These are phyloP conservation scores for Diglossa cyanea DNA, from an alignment of 2,797 vertebrate genomes.

Conservation along the genomic window DNA sequence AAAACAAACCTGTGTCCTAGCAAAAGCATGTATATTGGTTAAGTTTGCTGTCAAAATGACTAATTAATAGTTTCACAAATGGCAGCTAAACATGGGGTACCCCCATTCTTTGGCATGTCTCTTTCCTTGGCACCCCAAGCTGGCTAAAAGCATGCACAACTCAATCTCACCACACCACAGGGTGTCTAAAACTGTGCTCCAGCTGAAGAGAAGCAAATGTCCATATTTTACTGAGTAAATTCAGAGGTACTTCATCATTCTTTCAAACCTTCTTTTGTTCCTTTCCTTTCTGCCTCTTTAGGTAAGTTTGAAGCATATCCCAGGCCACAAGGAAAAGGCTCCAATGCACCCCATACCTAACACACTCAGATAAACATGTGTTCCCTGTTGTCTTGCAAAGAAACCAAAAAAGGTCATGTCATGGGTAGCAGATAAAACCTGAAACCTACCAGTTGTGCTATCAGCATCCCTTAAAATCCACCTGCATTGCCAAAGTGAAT, in stretches of 20 bases:
- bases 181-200: slow-evolving; percentile 70
- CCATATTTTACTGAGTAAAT: slow-evolving; percentile 76
- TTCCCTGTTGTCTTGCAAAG: neutral
- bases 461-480: neutral
- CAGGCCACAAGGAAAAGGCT: neutral
- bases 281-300: slow-evolving; percentile 44
- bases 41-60: slow-evolving; percentile 85
- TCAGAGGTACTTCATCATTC: slow-evolving; percentile 77
- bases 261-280: slow-evolving; percentile 49
- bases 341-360: neutral
- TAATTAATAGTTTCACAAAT: slow-evolving; percentile 86
- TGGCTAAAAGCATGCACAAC: slow-evolving; percentile 75
- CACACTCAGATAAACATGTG: neutral
- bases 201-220: slow-evolving; percentile 80
- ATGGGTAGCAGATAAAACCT: neutral
- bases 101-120: slow-evolving; percentile 69
- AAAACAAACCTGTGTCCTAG: slow-evolving; percentile 76
- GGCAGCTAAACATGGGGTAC: slow-evolving; percentile 87
- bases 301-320: neutral
- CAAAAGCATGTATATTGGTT: slow-evolving; percentile 71
- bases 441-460: neutral
- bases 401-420: neutral
- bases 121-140: slow-evolving; percentile 73
- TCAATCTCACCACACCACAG: slow-evolving; percentile 76
- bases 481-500: neutral